These are phyloP conservation scores for Coptotermes formosanus DNA, from an alignment of 1,140 invertebrate species.

Conservation along the genomic window DNA sequence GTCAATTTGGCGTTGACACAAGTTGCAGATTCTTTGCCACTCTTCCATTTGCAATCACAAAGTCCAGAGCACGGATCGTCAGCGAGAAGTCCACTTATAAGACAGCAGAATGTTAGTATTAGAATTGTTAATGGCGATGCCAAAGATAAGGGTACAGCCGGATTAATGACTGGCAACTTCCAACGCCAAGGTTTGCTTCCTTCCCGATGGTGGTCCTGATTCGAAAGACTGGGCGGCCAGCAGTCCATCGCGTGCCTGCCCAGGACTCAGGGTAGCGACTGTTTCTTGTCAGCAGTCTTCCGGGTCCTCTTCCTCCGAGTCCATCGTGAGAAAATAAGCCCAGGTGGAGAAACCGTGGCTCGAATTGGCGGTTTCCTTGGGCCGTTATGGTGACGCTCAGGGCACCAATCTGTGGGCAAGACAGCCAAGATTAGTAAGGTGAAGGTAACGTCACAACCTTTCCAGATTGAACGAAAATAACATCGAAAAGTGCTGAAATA, in stretches of 20 bases:
- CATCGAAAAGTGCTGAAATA: too few relatives aligned
- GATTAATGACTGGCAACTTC: conserved; percentile 14
- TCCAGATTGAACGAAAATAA: too few relatives aligned
- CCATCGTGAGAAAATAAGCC: neutral
- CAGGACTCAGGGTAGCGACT: neutral
- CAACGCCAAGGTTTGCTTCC: conserved; percentile 13
- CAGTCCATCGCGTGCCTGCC: neutral
- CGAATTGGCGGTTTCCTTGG: neutral
- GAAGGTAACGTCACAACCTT: too few relatives aligned
- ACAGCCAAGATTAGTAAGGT: neutral
- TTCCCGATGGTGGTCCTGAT: neutral
- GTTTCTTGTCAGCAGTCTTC: neutral
- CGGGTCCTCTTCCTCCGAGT: conserved; percentile 1
- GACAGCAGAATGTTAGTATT: neutral
- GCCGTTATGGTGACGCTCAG: neutral
- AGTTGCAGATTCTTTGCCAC: conserved; percentile 77
- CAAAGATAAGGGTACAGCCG: neutral
- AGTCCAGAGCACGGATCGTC: conserved; percentile 62
- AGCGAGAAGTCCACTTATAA: conserved; percentile 38
- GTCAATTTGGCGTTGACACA: conserved; percentile 71
- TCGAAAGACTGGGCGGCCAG: neutral
- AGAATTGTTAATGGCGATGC: neutral
- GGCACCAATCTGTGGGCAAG: neutral
- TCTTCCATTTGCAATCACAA: conserved; percentile 84
- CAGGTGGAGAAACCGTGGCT: neutral